These are phyloP conservation scores for Drosophila neocordata DNA, from an alignment of 1,140 invertebrate species.

Conservation along the genomic window DNA sequence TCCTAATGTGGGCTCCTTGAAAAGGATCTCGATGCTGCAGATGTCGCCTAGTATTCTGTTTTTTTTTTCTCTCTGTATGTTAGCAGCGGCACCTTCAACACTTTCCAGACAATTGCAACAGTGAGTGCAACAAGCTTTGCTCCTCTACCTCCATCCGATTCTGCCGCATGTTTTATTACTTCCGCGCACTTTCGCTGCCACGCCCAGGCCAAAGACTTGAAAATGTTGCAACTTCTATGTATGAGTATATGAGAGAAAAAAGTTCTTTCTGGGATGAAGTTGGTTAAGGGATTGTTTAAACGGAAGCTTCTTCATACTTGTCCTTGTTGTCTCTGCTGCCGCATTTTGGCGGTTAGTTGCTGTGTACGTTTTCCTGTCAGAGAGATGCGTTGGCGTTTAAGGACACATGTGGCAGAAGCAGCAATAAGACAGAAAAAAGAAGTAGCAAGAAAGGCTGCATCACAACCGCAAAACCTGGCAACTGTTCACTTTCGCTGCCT, in stretches of 20 bases:
- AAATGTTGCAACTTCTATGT: slow-evolving; percentile 39
- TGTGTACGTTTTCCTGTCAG: slow-evolving; percentile 74
- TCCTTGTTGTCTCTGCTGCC: slow-evolving; percentile 61
- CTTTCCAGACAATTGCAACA: slow-evolving; percentile 70
- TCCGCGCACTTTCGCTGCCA: slow-evolving; percentile 73
- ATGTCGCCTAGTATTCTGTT: slow-evolving; percentile 18
- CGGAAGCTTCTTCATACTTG: slow-evolving; percentile 58
- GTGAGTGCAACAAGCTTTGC: slow-evolving; percentile 65
- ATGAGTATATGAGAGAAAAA: slow-evolving; percentile 56
- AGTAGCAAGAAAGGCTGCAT: slow-evolving; percentile 51
- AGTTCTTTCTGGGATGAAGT: slow-evolving; percentile 49
- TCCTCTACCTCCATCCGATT: slow-evolving; percentile 15
- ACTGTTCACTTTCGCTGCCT: slow-evolving; percentile 75
- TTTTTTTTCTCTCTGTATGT: slow-evolving; percentile 4
- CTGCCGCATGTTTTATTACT: slow-evolving; percentile 72
- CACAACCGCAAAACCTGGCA: slow-evolving; percentile 57
- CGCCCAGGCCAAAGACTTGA: slow-evolving; percentile 39
- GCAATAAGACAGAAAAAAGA: slow-evolving; percentile 28
- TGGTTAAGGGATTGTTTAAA: slow-evolving; percentile 36
- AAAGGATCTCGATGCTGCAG: not conserved
- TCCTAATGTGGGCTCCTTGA: slow-evolving; percentile 48
- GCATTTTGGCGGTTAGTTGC: slow-evolving; percentile 76
- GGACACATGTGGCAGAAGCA: slow-evolving; percentile 36
- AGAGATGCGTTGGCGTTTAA: slow-evolving; percentile 68
- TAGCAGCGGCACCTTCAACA: slow-evolving; percentile 44